These are phyloP conservation scores for Ceratina australensis DNA, from an alignment of 1,140 invertebrate species.

Conservation along the genomic window DNA sequence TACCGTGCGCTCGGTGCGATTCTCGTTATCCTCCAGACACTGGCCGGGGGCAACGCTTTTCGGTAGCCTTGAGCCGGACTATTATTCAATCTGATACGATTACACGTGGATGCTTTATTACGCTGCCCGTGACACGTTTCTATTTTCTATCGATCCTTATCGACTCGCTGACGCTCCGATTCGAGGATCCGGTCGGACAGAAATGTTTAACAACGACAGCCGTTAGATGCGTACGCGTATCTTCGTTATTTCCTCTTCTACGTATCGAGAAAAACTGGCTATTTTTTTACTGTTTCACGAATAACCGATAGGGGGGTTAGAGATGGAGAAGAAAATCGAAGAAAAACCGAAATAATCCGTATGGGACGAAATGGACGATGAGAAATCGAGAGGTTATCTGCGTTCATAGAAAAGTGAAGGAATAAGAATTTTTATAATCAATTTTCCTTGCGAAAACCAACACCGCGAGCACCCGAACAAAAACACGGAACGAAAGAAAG, in stretches of 20 bases:
- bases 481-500: neutral
- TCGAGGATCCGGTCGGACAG: neutral
- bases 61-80: constrained; percentile 29
- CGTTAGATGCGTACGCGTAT: neutral
- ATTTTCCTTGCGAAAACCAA: neutral
- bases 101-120: constrained; percentile 26
- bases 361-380: too few relatives aligned
- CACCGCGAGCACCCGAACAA: neutral
- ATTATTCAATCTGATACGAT: constrained; percentile 46
- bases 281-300: neutral
- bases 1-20: constrained; percentile 11
- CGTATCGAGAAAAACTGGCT: constrained; percentile 1
- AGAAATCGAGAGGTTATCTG: too few relatives aligned
- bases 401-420: too few relatives aligned
- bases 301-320: neutral
- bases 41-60: constrained; percentile 32
- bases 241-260: neutral
- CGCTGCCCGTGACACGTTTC: neutral
- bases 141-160: constrained; percentile 15
- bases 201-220: neutral
- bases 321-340: too few relatives aligned
- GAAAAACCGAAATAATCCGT: too few relatives aligned
- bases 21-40: constrained; percentile 37
- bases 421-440: too few relatives aligned
- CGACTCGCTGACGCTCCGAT: neutral